A percentile compares a stretch with the other conserved stretches of the same genome.
These are phyloP conservation scores for Lycopodina hypogea DNA, from an alignment of 37 sponge, comb jelly and placozoan genomes.

Conservation along the genomic window DNA sequence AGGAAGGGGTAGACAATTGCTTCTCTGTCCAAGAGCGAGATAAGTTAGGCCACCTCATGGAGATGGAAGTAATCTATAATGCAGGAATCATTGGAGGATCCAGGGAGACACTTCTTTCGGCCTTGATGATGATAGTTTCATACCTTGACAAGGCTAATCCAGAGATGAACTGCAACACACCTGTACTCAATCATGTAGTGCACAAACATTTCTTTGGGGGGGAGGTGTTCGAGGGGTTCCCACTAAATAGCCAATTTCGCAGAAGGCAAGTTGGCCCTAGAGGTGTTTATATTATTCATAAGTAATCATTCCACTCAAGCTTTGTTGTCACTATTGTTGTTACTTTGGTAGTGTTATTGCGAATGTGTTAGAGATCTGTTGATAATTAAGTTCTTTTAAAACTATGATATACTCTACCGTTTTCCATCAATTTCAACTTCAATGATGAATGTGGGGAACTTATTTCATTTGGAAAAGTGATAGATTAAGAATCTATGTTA, in stretches of 20 bases:
- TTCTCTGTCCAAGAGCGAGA: slow-evolving; percentile 8
- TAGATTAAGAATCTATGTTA: no score
- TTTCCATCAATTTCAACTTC: no score
- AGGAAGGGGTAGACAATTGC: slow-evolving; percentile 22
- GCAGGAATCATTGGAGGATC: slow-evolving; percentile 62
- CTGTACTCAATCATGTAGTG: slow-evolving; percentile 57
- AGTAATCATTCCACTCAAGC: no score
- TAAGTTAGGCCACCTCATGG: not conserved
- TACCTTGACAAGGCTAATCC: slow-evolving; percentile 37
- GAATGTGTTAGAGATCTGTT: no score
- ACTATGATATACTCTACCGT: no score
- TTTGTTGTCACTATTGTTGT: no score
- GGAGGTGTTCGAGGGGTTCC: slow-evolving; percentile 56
- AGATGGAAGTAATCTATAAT: slow-evolving; percentile 59
- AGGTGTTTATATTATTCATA: slow-evolving; percentile 69
- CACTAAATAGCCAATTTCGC: slow-evolving; percentile 57
- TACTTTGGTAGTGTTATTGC: no score
- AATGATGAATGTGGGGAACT: no score
- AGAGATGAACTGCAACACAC: slow-evolving; percentile 69
- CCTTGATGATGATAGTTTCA: slow-evolving; percentile 14
- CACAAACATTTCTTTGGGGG: slow-evolving; percentile 48
- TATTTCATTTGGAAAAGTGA: no score
- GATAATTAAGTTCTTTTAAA: no score
- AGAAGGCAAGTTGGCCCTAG: slow-evolving; percentile 43
- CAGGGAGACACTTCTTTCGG: slow-evolving; percentile 29